phyloP scores from a whole-genome alignment of 2,797 vertebrate species.

The Leuciscus waleckii region DNA sequence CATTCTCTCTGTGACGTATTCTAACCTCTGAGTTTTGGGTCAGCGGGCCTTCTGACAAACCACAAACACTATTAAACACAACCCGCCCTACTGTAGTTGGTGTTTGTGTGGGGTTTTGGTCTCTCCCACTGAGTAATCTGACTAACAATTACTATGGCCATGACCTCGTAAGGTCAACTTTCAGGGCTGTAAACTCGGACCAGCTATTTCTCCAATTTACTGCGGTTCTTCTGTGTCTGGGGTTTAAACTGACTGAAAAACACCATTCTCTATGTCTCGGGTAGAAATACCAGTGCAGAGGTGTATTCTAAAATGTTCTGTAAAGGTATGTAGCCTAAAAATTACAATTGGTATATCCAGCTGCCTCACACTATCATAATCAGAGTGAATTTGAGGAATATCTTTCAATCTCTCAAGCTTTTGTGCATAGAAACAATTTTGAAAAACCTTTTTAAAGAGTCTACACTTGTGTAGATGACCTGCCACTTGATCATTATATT shows the following conservation, averaged over 20 bases:
- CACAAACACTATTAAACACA: conserved; percentile 62
- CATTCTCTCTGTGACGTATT: conserved; percentile 39
- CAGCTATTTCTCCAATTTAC: conserved; percentile 18
- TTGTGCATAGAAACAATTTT: neutral
- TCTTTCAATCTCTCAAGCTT: neutral
- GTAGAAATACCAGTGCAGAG: neutral
- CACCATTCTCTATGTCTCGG: neutral
- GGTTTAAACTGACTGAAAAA: conserved; percentile 11
- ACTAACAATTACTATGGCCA: conserved; percentile 33
- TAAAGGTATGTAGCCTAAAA: neutral
- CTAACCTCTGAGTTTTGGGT: conserved; percentile 53
- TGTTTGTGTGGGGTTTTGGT: neutral
- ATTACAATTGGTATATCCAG: neutral
- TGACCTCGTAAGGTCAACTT: conserved; percentile 40
- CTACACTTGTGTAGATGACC: neutral
- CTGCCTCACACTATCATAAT: neutral
- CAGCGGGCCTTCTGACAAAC: conserved; percentile 53
- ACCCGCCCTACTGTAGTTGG: conserved; percentile 41
- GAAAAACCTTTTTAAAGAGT: neutral
- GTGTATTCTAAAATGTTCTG: neutral
- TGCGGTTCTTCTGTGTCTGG: conserved; percentile 24
- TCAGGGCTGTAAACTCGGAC: conserved; percentile 33
- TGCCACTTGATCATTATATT: neutral
- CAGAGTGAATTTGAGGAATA: neutral
- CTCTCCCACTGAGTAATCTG: conserved; percentile 51